Conservation (phyloP, 2,888 invertebrate species). For the Flexamia atlantica region DNA sequence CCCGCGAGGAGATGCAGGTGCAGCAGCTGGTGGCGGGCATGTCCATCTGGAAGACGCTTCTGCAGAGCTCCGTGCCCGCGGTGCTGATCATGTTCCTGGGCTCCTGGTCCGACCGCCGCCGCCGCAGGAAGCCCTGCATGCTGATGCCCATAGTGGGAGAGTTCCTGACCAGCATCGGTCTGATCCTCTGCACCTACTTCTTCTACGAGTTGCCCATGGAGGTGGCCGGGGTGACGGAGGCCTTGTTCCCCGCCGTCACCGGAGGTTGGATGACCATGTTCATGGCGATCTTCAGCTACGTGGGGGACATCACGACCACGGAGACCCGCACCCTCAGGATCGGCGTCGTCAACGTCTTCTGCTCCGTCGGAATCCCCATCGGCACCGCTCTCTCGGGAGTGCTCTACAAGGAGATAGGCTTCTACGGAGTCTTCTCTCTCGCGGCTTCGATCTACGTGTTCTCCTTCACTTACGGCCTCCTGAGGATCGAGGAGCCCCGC, state of each 20-base stretch:
- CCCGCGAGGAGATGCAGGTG: conserved; percentile 81
- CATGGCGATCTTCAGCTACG: conserved; percentile 94
- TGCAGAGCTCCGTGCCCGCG: conserved; percentile 91
- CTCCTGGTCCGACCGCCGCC: conserved; percentile 80
- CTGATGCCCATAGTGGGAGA: conserved; percentile 89
- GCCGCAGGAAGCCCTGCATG: conserved; percentile 89
- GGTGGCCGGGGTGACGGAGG: conserved; percentile 86
- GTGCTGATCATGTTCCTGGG: conserved; percentile 89
- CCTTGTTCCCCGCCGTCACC: conserved; percentile 88
- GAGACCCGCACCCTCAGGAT: conserved; percentile 91
- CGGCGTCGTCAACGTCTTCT: conserved; percentile 92
- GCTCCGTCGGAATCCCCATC: conserved; percentile 91
- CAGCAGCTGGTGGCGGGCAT: conserved; percentile 88
- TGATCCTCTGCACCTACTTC: conserved; percentile 88
- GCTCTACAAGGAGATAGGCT: conserved; percentile 75
- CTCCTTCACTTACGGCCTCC: conserved; percentile 86
- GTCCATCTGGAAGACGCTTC: conserved; percentile 91
- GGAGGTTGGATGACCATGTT: conserved; percentile 95
- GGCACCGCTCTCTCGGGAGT: conserved; percentile 94
- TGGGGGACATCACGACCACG: conserved; percentile 90
- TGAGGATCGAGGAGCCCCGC: conserved; percentile 81
- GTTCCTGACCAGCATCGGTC: conserved; percentile 86
- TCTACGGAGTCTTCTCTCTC: conserved; percentile 89
- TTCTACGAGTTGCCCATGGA: conserved; percentile 90
- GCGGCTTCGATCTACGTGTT: conserved; percentile 86